A percentile compares a stretch with the other conserved stretches of the same genome.
Conservation (phyloP, 2,888 invertebrate species). For the Clistopyga incitator region DNA sequence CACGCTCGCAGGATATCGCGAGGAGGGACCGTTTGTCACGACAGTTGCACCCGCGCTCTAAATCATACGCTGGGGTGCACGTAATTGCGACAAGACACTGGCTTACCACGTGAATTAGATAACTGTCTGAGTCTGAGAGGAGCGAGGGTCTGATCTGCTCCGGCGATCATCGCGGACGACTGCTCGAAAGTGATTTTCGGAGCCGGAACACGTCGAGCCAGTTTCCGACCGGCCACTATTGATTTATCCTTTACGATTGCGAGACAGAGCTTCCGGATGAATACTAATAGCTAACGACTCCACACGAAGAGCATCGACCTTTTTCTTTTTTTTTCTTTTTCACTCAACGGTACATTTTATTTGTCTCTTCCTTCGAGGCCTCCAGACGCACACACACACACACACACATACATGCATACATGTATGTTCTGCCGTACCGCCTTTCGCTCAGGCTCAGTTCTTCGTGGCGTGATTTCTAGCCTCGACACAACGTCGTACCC, state of each 20-base stretch:
- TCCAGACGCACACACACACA: background rate
- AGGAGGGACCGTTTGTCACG: conserved; percentile 42
- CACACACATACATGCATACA: background rate
- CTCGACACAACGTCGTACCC: conserved; percentile 1
- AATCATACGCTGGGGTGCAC: conserved; percentile 36
- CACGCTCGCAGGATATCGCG: background rate
- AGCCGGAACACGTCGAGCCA: conserved; percentile 10
- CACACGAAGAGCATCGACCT: conserved; percentile 62
- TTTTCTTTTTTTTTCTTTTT: conserved; percentile 61
- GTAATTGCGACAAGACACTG: conserved; percentile 39
- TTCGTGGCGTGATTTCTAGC: conserved; percentile 32
- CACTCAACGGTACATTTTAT: conserved; percentile 64
- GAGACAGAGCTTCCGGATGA: conserved; percentile 63
- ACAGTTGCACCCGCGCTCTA: conserved; percentile 37
- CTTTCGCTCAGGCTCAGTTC: conserved; percentile 1
- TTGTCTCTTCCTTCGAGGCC: conserved; percentile 6
- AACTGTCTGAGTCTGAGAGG: background rate
- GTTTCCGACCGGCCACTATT: conserved; percentile 8
- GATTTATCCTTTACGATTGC: conserved; percentile 48
- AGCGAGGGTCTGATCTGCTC: conserved; percentile 3
- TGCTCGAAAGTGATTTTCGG: conserved; percentile 39
- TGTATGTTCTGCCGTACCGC: background rate
- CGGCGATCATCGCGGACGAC: background rate
- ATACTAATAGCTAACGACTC: conserved; percentile 57
- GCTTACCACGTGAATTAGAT: background rate